Evolutionary conservation across 2,888 invertebrate species (phyloP).

Genomic region (Troides oblongomaculatus): DNA sequence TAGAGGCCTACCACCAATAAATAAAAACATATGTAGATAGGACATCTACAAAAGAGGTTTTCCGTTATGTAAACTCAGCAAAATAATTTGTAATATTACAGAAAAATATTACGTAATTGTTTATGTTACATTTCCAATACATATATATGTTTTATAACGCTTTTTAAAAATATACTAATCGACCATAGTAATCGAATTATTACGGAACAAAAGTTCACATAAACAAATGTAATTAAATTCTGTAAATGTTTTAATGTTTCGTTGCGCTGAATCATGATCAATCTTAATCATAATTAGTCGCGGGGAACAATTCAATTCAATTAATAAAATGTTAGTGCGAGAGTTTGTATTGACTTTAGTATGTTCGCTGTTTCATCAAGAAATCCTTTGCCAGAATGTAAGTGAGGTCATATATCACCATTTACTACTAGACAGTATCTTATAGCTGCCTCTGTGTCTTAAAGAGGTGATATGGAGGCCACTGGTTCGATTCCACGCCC

Average conservation of each 20-base stretch:
- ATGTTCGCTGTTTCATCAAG: slow-evolving; percentile 1
- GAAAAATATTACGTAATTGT: neutral
- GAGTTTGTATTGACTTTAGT: neutral
- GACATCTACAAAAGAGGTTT: no score
- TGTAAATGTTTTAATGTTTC: neutral
- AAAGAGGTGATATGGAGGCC: no score
- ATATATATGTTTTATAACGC: slow-evolving; percentile 2
- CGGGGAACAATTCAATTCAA: neutral
- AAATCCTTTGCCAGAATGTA: slow-evolving; percentile 6
- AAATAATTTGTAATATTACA: no score
- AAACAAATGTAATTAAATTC: slow-evolving; percentile 6
- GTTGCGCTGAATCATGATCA: slow-evolving; percentile 4
- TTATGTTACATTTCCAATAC: neutral
- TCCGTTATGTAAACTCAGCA: no score
- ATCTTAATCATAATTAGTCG: neutral
- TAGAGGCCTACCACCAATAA: no score
- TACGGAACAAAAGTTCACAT: slow-evolving; percentile 5
- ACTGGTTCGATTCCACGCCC: no score
- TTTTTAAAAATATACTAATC: neutral
- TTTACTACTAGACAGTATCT: neutral
- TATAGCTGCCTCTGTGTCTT: no score
- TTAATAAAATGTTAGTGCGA: slow-evolving; percentile 4
- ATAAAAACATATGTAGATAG: no score
- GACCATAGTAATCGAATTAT: slow-evolving; percentile 13
- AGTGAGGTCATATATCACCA: neutral